A percentile compares a stretch with the other conserved stretches of the same genome.
phyloP scores from a whole-genome alignment of 2,113 vertebrate species.

The Oplegnathus fasciatus region DNA sequence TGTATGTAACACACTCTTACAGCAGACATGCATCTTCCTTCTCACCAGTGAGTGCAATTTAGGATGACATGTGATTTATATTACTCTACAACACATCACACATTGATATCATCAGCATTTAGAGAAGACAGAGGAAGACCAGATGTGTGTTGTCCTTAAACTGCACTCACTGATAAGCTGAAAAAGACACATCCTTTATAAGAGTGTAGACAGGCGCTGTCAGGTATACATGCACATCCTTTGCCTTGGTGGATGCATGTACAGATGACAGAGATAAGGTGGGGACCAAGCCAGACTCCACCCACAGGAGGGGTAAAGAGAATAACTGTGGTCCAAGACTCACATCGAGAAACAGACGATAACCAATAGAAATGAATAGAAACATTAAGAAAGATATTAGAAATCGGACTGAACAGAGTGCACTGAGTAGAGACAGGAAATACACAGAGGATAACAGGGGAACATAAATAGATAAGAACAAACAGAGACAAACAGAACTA shows the following conservation, averaged over 20 bases:
- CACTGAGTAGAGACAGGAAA: conserved; percentile 71
- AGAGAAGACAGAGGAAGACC: conserved; percentile 15
- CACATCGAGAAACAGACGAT: conserved; percentile 57
- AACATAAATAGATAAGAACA: conserved; percentile 51
- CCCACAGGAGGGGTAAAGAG: conserved; percentile 60
- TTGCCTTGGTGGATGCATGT: conserved; percentile 52
- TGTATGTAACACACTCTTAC: conserved; percentile 70
- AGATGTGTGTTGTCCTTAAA: conserved; percentile 41
- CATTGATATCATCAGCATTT: conserved; percentile 55
- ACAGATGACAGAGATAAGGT: conserved; percentile 72
- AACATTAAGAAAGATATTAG: conserved; percentile 51
- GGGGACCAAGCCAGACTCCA: conserved; percentile 68
- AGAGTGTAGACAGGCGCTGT: conserved; percentile 69
- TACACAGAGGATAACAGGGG: conserved; percentile 49
- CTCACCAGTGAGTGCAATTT: conserved; percentile 68
- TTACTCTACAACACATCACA: conserved; percentile 10
- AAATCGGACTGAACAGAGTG: conserved; percentile 47
- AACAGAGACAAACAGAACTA: conserved; percentile 52
- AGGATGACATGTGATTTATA: conserved; percentile 42
- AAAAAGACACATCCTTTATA: conserved; percentile 64
- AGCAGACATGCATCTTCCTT: conserved; percentile 49
- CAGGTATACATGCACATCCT: conserved; percentile 72
- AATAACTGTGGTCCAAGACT: conserved; percentile 66
- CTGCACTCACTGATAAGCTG: conserved; percentile 68
- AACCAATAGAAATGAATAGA: conserved; percentile 60